phyloP scores from a whole-genome alignment of 1,140 invertebrate species.

The Linepithema humile region DNA sequence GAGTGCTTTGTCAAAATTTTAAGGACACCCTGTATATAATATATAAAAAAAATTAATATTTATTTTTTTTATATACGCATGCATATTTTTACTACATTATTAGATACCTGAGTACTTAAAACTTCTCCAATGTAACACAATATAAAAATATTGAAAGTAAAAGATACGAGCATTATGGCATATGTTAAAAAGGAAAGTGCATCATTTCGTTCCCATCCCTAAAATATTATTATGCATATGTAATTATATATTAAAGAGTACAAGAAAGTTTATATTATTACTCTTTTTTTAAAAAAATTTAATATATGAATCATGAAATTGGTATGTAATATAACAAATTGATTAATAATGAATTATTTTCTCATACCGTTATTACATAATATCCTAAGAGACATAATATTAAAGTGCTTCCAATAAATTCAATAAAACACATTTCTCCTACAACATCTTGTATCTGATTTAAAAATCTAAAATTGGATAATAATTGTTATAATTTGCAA shows the following conservation, averaged over 20 bases:
- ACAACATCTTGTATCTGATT: conserved; percentile 41
- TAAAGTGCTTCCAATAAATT: conserved; percentile 74
- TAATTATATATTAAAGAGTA: no score
- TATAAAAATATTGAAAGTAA: conserved; percentile 71
- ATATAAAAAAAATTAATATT: no score
- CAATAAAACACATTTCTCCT: conserved; percentile 72
- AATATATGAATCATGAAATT: neutral
- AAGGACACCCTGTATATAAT: no score
- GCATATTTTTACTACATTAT: neutral
- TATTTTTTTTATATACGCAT: neutral
- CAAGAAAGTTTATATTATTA: no score
- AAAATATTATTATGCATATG: conserved; percentile 10
- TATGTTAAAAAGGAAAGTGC: conserved; percentile 8
- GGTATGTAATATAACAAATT: conserved; percentile 59
- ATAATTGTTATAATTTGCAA: neutral
- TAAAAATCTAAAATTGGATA: conserved; percentile 37
- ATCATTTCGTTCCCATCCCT: conserved; percentile 59
- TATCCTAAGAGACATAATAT: conserved; percentile 75
- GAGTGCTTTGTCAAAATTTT: no score
- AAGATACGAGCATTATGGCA: conserved; percentile 60
- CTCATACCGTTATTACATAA: conserved; percentile 70
- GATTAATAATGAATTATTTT: neutral
- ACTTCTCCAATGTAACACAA: conserved; percentile 73
- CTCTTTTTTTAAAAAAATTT: neutral
- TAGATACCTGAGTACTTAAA: conserved; percentile 67